Evolutionary conservation across 2,797 vertebrate genomes (phyloP).

Genomic region (Leptatherina wallacei): DNA sequence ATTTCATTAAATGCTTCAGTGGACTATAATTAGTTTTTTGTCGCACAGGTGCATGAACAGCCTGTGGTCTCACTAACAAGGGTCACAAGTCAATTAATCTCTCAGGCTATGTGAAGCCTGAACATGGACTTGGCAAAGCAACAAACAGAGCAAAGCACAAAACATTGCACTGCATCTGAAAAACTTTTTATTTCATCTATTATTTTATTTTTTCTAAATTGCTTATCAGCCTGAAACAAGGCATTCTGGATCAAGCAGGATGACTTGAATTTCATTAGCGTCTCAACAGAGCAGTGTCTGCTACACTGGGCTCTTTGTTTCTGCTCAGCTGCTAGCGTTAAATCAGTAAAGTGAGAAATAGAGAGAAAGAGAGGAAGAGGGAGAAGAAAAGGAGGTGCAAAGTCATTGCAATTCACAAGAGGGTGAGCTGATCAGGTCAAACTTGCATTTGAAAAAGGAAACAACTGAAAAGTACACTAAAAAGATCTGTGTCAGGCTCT

Average conservation of each 20-base stretch:
- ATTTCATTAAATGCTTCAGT: conserved; percentile 59
- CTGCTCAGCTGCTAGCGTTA: conserved; percentile 65
- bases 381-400: conserved; percentile 29
- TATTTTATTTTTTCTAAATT: conserved; percentile 45
- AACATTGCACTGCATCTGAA: conserved; percentile 56
- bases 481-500: conserved; percentile 11
- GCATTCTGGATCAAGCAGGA: conserved; percentile 70
- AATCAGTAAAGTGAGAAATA: conserved; percentile 57
- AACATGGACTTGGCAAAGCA: conserved; percentile 50
- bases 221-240: conserved; percentile 79
- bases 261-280: conserved; percentile 82
- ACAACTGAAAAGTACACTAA: conserved; percentile 27
- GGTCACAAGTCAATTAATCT: conserved; percentile 68
- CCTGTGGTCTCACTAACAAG: conserved; percentile 61
- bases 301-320: conserved; percentile 75
- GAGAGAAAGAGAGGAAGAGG: conserved; percentile 17
- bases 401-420: conserved; percentile 23
- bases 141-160: conserved; percentile 57
- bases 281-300: conserved; percentile 71
- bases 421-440: conserved; percentile 25
- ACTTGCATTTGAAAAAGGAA: conserved; percentile 50
- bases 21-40: conserved; percentile 54
- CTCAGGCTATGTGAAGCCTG: conserved; percentile 44
- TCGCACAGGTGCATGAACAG: conserved; percentile 71
- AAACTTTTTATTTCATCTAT: background rate